phyloP scores from a whole-genome alignment of 92 coral and sea anemone genomes.

The Ricordea florida region DNA sequence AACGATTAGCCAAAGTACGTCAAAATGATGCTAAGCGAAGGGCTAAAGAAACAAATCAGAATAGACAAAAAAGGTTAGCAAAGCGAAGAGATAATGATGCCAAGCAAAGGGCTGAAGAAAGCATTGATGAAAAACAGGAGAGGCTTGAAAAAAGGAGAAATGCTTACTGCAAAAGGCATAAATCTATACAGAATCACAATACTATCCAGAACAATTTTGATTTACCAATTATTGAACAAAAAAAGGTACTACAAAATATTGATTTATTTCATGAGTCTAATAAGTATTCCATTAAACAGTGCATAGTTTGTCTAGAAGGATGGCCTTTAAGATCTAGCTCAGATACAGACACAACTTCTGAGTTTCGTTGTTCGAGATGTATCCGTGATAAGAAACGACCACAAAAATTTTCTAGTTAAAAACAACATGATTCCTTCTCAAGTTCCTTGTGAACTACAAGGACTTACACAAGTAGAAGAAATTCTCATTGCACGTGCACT shows the following conservation, averaged over 20 bases:
- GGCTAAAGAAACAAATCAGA: not conserved
- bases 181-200: too few species aligned
- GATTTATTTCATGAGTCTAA: conserved; percentile 41
- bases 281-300: conserved; percentile 49
- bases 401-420: conserved; percentile 60
- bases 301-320: conserved; percentile 55
- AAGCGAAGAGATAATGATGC: too few species aligned
- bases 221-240: conserved; percentile 25
- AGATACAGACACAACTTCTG: not conserved
- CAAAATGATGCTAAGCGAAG: not conserved
- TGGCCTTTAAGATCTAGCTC: conserved; percentile 56
- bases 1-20: not conserved
- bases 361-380: conserved; percentile 61
- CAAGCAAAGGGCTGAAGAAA: too few species aligned
- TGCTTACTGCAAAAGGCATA: too few species aligned
- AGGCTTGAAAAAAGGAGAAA: too few species aligned
- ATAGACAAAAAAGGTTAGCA: not conserved
- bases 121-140: too few species aligned
- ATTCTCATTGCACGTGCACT: conserved; percentile 76
- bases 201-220: not conserved
- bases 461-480: conserved; percentile 73
- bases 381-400: conserved; percentile 48
- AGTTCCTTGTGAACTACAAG: conserved; percentile 62
- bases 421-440: conserved; percentile 70
- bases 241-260: conserved; percentile 43